phyloP scores from a whole-genome alignment of 2,888 invertebrate species.

The Anagyrus pseudococci region DNA sequence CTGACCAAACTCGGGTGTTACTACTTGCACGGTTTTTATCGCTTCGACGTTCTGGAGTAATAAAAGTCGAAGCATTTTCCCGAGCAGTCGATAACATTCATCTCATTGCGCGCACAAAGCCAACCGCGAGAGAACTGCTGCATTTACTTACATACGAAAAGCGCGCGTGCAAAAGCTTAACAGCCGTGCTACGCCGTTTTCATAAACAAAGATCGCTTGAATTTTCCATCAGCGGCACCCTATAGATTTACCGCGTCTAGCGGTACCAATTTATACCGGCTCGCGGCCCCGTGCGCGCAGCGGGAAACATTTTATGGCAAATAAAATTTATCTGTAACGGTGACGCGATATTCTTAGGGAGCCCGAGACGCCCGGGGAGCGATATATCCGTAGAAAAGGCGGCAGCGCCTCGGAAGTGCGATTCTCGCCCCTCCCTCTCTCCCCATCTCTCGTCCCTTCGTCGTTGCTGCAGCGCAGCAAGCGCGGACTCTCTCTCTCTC shows the following conservation, averaged over 20 bases:
- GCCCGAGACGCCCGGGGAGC: conserved; percentile 9
- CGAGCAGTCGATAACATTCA: too few species aligned
- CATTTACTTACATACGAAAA: too few species aligned
- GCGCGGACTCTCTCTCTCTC: conserved; percentile 1
- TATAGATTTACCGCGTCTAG: conserved; percentile 1
- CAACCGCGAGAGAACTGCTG: too few species aligned
- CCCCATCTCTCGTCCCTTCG: too few species aligned
- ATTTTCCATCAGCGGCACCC: conserved; percentile 1
- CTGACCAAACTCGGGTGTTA: too few species aligned
- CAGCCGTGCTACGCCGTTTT: too few species aligned
- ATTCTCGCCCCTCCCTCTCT: neutral
- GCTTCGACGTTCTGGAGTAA: too few species aligned
- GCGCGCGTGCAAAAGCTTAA: too few species aligned
- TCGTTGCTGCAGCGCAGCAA: conserved; percentile 7
- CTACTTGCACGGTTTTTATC: too few species aligned
- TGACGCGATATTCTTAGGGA: conserved; percentile 8
- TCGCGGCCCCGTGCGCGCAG: neutral
- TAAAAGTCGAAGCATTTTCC: too few species aligned
- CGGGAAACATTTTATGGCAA: conserved; percentile 24
- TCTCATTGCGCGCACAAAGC: too few species aligned
- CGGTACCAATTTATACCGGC: conserved; percentile 1
- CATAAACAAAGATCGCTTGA: neutral
- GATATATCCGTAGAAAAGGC: conserved; percentile 12
- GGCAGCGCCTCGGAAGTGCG: conserved; percentile 12
- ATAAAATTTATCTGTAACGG: conserved; percentile 25